phyloP scores from a whole-genome alignment of 37 sponge, comb jelly and placozoan species.

The Halichondria panicea region DNA sequence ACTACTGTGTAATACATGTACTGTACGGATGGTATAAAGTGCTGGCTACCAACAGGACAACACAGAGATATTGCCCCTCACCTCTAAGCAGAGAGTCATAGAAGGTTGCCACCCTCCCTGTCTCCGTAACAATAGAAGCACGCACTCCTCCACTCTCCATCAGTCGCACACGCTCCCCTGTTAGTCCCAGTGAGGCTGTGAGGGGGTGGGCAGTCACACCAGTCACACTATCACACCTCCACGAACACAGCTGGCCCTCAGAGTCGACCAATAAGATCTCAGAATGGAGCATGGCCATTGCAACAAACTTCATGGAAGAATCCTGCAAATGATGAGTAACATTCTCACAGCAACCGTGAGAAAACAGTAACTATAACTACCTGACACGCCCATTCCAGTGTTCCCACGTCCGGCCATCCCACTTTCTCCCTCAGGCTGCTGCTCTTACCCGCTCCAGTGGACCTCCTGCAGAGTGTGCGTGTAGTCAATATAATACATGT shows the following conservation, averaged over 20 bases:
- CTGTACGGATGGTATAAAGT: no score
- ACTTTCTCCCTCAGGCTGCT: slow-evolving; percentile 1
- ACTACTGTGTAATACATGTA: no score
- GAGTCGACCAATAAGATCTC: slow-evolving; percentile 72
- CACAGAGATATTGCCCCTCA: no score
- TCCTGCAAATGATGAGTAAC: neutral
- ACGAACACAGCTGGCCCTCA: slow-evolving; percentile 44
- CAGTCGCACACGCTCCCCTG: slow-evolving; percentile 40
- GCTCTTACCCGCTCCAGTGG: neutral
- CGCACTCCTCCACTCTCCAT: slow-evolving; percentile 62
- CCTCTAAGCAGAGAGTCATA: slow-evolving; percentile 80
- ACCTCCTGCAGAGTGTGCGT: neutral
- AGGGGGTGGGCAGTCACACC: slow-evolving; percentile 46
- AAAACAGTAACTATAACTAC: slow-evolving; percentile 16
- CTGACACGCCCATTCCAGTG: slow-evolving; percentile 44
- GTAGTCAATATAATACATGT: neutral
- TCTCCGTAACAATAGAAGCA: slow-evolving; percentile 60
- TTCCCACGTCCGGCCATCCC: slow-evolving; percentile 47
- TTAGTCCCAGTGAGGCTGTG: slow-evolving; percentile 38
- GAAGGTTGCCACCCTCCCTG: slow-evolving; percentile 77
- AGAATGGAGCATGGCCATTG: slow-evolving; percentile 70
- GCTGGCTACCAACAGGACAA: no score
- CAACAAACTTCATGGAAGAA: slow-evolving; percentile 24
- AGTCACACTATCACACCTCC: slow-evolving; percentile 45
- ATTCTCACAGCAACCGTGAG: neutral